phyloP scores from a whole-genome alignment of 2,113 vertebrate species.

The Mola mola region DNA sequence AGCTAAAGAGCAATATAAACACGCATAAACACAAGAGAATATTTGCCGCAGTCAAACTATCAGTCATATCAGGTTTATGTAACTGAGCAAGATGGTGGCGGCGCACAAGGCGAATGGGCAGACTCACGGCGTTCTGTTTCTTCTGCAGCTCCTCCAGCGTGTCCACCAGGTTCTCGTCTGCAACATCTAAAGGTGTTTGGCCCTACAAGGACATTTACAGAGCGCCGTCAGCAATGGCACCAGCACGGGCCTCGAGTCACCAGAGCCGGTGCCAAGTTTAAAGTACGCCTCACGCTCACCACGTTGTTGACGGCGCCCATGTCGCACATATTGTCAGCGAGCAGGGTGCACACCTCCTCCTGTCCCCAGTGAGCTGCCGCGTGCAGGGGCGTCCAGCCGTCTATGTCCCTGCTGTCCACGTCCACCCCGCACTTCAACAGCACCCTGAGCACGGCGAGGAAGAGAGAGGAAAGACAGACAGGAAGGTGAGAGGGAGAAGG shows the following conservation, averaged over 20 bases:
- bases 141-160: constrained; percentile 84
- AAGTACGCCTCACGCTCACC: constrained; percentile 63
- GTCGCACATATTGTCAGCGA: constrained; percentile 82
- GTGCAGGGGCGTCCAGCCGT: constrained; percentile 83
- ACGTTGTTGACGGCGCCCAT: constrained; percentile 82
- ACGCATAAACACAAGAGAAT: constrained; percentile 66
- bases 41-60: constrained; percentile 44
- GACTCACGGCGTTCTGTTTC: constrained; percentile 84
- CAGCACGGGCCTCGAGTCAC: not conserved
- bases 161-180: constrained; percentile 81
- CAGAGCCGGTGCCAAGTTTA: too few species aligned
- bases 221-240: not conserved
- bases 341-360: constrained; percentile 81
- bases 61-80: constrained; percentile 62
- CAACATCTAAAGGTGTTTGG: constrained; percentile 83
- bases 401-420: constrained; percentile 78
- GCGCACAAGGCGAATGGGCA: constrained; percentile 32
- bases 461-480: not conserved
- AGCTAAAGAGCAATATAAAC: constrained; percentile 77
- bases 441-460: constrained; percentile 66
- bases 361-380: constrained; percentile 85
- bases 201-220: constrained; percentile 71
- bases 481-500: not conserved
- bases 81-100: constrained; percentile 35
- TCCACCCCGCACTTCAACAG: constrained; percentile 79